Base-by-base conservation (phyloP, 2,888 invertebrate species). In the Andrena trimmerana region DNA sequence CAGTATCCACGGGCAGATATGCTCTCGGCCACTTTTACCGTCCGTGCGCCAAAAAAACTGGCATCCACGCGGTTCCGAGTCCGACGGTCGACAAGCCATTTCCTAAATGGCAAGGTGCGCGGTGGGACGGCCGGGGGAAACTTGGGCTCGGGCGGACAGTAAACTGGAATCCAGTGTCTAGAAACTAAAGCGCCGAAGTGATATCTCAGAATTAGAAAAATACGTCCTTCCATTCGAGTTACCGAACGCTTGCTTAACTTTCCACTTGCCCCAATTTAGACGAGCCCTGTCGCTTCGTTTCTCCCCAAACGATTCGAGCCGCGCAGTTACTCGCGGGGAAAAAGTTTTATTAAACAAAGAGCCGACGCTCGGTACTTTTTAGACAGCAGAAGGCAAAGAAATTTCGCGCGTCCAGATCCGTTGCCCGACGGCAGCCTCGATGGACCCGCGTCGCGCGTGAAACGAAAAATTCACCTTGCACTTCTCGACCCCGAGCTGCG, bases 381-480 rank as follows among this genome's bases (percentile, higher is more conserved):
- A 52, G 27, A 16, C 36, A 24, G 16, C 3, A 27, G 36, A 57
- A 5, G 3, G 16, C 42, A n/a, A 8, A 24, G 59, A 52, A 72
- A 67, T 70, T 59, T 67, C 72, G 10, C 52, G 59, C 65, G 59
- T 62, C 63, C 50, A 52, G 50, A 69, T 70, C 78, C 31, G 59
- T 54, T 69, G 42, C 1, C 33, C 48, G 52, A 20, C 27, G 65
- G 69, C 68, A 59, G 59, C 74, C 87, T 79, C 81, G 77, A 82
- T 80, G 82, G 76, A 74, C 77, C 75, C 79, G 85, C 82, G 85
- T 87, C 82, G 86, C 76, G 70, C 81, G 71, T 74, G 57, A 74
- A 78, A 62, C 80, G 73, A 83, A 78, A 87, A 87, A 87, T 85
- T 83, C 77, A 87, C 83, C 83, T 84, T 83, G 76, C 72, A 83